These are phyloP conservation scores for Natator depressus DNA, from an alignment of 2,113 vertebrate species.

Conservation along the genomic window DNA sequence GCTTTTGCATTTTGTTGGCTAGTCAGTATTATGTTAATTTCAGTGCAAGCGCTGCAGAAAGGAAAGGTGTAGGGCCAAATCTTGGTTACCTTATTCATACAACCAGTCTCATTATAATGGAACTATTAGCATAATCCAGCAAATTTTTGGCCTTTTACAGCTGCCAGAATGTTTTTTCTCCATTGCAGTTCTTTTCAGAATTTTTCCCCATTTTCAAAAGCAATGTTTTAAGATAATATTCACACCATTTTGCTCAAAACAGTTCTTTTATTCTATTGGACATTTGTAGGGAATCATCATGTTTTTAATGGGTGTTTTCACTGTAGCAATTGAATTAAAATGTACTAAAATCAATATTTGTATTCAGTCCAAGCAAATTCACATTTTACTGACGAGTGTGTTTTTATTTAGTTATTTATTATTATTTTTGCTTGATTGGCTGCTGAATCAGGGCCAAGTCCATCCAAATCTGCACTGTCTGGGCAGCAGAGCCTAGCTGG, in stretches of 20 bases:
- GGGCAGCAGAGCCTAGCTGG: not conserved
- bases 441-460: not conserved
- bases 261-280: not conserved
- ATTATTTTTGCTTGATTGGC: not conserved
- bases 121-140: not conserved
- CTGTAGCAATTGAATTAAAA: not conserved
- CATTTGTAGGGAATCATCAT: not conserved
- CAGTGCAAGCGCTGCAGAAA: not conserved
- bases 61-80: not conserved
- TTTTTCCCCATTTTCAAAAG: not conserved
- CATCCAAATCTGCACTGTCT: not conserved
- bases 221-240: not conserved
- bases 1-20: constrained; percentile 20
- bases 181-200: not conserved
- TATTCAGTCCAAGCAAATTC: not conserved
- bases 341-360: constrained; percentile 1
- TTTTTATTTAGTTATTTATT: not conserved
- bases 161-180: not conserved
- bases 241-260: not conserved
- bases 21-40: constrained; percentile 25
- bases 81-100: constrained; percentile 9
- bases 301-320: not conserved
- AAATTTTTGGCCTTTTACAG: not conserved
- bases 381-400: not conserved
- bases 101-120: constrained; percentile 29